These are phyloP conservation scores for Macaca nemestrina DNA, from an alignment of 2,113 vertebrate genomes.

Conservation along the genomic window DNA sequence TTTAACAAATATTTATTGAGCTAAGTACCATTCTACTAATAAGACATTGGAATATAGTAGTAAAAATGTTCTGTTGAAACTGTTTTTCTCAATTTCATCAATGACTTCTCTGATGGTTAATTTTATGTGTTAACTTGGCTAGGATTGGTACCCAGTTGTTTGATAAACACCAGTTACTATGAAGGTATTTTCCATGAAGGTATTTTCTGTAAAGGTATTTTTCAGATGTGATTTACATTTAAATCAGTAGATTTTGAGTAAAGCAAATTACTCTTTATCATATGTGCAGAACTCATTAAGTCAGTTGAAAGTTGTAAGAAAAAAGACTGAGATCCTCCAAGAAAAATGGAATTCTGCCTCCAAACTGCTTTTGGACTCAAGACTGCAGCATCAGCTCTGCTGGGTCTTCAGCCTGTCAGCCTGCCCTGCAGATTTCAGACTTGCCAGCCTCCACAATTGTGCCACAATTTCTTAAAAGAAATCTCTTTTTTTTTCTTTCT, in stretches of 20 bases:
- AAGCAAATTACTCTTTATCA: neutral
- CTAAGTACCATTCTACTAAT: neutral
- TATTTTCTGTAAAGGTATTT: neutral
- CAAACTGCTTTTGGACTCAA: neutral
- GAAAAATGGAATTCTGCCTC: neutral
- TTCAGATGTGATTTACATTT: neutral
- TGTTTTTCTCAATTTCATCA: neutral
- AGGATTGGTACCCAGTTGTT: neutral
- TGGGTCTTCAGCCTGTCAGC: neutral
- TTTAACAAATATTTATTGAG: neutral
- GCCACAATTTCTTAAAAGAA: neutral
- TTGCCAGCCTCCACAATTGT: neutral
- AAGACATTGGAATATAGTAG: neutral
- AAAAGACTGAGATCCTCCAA: neutral
- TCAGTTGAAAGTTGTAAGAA: neutral
- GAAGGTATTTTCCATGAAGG: neutral
- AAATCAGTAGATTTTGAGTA: neutral
- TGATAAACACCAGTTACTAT: neutral
- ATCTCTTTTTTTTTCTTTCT: neutral
- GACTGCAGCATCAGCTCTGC: neutral
- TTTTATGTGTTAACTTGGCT: neutral
- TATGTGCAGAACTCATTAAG: neutral
- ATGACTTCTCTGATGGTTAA: neutral
- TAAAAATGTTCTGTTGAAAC: neutral
- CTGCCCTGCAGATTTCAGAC: neutral